phyloP scores from a whole-genome alignment of 2,888 invertebrate genomes.

The Tethea ocularis region DNA sequence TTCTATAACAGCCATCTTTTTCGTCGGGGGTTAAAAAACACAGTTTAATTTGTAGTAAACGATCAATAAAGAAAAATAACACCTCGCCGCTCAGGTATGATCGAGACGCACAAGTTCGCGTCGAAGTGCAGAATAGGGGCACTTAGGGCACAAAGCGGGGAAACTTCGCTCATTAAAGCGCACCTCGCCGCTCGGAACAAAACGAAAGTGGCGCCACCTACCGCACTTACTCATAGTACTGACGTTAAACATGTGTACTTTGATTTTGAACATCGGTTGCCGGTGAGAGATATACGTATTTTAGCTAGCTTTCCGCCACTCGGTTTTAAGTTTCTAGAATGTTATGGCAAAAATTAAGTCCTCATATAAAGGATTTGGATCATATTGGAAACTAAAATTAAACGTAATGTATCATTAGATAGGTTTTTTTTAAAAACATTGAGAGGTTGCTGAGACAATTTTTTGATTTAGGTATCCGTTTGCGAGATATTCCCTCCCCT shows the following conservation, averaged over 20 bases:
- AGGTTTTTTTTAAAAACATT: no score
- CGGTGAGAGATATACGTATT: no score
- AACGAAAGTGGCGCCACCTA: background rate
- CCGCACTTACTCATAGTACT: background rate
- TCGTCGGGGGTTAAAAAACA: background rate
- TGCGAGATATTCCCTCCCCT: no score
- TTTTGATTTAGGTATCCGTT: no score
- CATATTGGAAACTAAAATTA: no score
- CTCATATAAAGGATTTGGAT: no score
- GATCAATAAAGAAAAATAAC: background rate
- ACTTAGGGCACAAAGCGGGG: conserved; percentile 2
- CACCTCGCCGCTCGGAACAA: conserved; percentile 1
- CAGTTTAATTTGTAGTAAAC: background rate
- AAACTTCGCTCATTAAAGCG: conserved; percentile 6
- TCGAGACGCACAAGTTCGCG: background rate
- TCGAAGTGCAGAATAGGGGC: conserved; percentile 1
- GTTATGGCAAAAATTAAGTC: no score
- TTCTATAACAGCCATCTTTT: no score
- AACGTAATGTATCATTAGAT: no score
- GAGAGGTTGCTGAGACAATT: no score
- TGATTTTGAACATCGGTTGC: background rate
- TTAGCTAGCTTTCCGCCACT: no score
- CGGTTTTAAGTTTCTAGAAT: no score
- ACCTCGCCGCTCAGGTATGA: background rate
- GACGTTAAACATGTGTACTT: background rate